Evolutionary conservation across 2,888 invertebrate species (phyloP), one percentile per base, ranked within the genome.

Genomic region (Aromia moschata): DNA sequence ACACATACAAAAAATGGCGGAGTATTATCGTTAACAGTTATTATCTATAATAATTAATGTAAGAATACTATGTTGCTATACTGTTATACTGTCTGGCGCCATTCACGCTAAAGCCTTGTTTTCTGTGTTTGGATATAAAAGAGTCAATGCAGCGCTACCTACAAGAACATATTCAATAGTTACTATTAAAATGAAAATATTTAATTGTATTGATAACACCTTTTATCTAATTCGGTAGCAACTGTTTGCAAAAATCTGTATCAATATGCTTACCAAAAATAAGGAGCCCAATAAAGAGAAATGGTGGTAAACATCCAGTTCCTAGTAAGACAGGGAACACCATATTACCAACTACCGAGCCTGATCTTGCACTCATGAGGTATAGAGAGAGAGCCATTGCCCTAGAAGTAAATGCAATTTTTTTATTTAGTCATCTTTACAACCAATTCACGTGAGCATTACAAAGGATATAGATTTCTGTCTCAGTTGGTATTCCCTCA

Each of bases 331-430:
- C 41, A 3, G 60, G 60, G 14, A 60, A 60, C 4, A 49, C 44
- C 25, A 56, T 40, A 38, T 56, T 60, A 10, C 60, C 60, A 15
- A 53, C 20, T 17, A 60, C 25, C 20, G 56, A 53, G 7, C 56
- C 60, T 18, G 15, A 10, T 14, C 60, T 36, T 17, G 49, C 56
- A 38, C 37, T 33, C 18, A 53, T 60, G 3, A 56, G 14, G 25
- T 60, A 56, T n/a, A 56, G 18, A 10, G 60, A 60, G 15, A 60
- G 30, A n/a, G 60, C 60, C 36, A 60, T 40, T 20, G 56, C 49
- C 38, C 60, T 60, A 12, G 16, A 60, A 56, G 37, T 25, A 11
- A 5, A 25, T 17, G 1, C 4, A 10, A 41, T 15, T 5, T 4
- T 25, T 3, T 25, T 25, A 25, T 25, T 25, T 25, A 25, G 3